A percentile compares a stretch with the other conserved stretches of the same genome.
phyloP scores from a whole-genome alignment of 1,140 invertebrate species.

The Capitella teleta region DNA sequence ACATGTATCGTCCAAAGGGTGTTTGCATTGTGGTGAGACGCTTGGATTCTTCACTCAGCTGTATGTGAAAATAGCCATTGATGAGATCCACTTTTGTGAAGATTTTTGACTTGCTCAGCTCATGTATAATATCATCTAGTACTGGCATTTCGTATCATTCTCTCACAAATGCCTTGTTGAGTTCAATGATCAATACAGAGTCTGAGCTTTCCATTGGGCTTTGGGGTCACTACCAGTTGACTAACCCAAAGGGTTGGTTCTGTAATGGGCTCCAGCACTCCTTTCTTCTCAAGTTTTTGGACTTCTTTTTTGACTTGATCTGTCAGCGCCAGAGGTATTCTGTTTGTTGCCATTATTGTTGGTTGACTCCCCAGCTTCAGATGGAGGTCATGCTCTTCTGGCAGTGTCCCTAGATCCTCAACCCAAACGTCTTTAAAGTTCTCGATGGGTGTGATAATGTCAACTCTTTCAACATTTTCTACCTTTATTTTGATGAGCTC shows the following conservation, averaged over 20 bases:
- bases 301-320: background rate
- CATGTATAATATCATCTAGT: constrained; percentile 19
- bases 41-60: constrained; percentile 4
- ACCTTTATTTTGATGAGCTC: background rate
- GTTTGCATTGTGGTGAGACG: background rate
- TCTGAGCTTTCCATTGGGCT: background rate
- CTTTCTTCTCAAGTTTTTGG: background rate
- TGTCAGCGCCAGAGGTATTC: background rate
- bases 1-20: background rate
- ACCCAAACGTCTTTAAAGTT: too few species aligned
- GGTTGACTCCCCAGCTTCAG: background rate
- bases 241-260: background rate
- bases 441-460: background rate
- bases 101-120: constrained; percentile 15
- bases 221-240: background rate
- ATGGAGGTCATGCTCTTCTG: background rate
- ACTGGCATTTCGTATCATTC: constrained; percentile 11
- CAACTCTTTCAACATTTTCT: background rate
- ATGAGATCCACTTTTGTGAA: constrained; percentile 17
- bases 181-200: background rate
- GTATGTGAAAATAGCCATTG: constrained; percentile 17
- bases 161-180: background rate
- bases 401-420: too few species aligned
- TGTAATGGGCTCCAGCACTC: background rate
- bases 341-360: background rate